These are phyloP conservation scores for Tragopan temminckii DNA, from an alignment of 2,797 vertebrate genomes.

Conservation along the genomic window DNA sequence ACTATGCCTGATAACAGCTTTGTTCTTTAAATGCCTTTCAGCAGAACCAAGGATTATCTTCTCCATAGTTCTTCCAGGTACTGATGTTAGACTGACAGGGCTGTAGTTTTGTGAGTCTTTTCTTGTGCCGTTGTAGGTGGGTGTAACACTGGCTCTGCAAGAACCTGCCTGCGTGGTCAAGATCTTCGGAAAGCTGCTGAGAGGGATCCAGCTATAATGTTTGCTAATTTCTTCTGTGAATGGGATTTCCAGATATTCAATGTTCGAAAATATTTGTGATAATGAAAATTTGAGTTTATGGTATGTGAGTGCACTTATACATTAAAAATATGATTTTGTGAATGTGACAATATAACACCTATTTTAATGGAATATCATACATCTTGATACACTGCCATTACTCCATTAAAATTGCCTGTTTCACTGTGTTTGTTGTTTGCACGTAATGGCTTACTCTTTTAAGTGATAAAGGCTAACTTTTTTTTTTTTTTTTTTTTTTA, in stretches of 20 bases:
- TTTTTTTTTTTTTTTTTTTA: neutral
- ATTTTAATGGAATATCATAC: neutral
- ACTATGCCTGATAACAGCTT: neutral
- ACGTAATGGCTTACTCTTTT: neutral
- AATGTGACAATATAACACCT: neutral
- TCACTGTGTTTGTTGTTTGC: neutral
- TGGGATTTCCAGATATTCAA: neutral
- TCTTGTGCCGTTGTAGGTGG: neutral
- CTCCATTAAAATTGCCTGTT: neutral
- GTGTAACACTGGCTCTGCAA: neutral
- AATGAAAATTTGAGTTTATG: neutral
- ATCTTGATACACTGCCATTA: neutral
- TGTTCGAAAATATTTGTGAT: neutral
- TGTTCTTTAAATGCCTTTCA: neutral
- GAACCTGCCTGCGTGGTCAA: neutral
- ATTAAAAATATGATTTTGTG: neutral
- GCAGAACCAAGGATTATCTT: neutral
- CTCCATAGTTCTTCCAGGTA: too few species aligned
- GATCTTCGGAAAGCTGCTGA: neutral
- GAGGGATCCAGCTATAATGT: neutral
- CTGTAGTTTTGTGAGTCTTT: neutral
- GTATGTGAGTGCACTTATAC: neutral
- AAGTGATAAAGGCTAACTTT: neutral
- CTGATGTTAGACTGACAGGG: too few species aligned
- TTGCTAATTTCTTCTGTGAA: neutral